Conservation (phyloP, 2,888 invertebrate species). For the Zygothrica quintamaculata region DNA sequence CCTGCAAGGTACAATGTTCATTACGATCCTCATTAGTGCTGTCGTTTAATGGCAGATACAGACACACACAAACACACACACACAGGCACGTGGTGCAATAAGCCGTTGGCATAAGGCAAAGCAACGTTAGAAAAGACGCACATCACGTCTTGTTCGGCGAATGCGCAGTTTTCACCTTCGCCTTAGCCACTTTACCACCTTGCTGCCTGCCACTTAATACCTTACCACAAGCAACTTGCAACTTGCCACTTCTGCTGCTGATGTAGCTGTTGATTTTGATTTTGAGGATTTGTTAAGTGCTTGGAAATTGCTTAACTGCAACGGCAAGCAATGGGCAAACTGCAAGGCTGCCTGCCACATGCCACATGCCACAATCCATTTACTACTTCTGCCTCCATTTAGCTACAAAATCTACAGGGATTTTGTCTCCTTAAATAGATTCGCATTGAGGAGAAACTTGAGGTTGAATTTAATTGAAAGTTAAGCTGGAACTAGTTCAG, state of each 20-base stretch:
- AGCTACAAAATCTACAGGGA: too few species aligned
- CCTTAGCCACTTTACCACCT: too few species aligned
- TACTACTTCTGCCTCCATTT: too few species aligned
- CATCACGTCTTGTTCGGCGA: constrained; percentile 12
- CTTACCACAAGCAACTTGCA: not conserved
- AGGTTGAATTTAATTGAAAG: constrained; percentile 7
- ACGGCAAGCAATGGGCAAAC: constrained; percentile 1
- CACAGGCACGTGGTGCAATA: constrained; percentile 49
- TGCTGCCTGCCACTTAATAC: too few species aligned
- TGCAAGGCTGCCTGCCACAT: not conserved
- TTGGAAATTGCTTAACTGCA: constrained; percentile 38
- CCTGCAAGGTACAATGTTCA: constrained; percentile 1
- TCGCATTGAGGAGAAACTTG: too few species aligned
- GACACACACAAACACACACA: constrained; percentile 4
- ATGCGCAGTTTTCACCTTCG: constrained; percentile 51
- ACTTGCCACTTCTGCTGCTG: constrained; percentile 1
- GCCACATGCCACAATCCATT: not conserved
- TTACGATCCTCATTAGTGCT: constrained; percentile 26
- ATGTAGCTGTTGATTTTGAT: constrained; percentile 3
- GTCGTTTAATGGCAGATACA: constrained; percentile 37
- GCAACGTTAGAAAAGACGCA: too few species aligned
- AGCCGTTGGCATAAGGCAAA: constrained; percentile 42
- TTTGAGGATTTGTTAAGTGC: constrained; percentile 53
- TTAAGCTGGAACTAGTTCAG: too few species aligned
- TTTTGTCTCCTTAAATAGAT: too few species aligned